phyloP scores from a whole-genome alignment of 2,113 vertebrate species.

The Coryphaenoides rupestris region DNA sequence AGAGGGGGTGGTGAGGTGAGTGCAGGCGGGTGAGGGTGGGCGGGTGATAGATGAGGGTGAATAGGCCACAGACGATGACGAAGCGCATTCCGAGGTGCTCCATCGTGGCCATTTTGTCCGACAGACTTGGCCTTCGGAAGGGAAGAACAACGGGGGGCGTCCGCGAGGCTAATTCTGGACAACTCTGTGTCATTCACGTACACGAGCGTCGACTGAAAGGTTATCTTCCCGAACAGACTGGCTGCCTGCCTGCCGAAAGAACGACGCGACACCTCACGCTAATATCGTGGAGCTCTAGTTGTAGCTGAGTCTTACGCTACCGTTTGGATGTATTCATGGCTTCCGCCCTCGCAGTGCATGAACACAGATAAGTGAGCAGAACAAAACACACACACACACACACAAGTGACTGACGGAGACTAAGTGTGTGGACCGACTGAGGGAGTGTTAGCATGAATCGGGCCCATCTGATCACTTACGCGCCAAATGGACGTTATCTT shows the following conservation, averaged over 20 bases:
- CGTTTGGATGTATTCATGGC: too few relatives aligned
- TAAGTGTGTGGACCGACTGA: slow-evolving; percentile 39
- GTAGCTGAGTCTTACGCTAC: too few relatives aligned
- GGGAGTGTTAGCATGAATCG: slow-evolving; percentile 41
- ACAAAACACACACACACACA: slow-evolving; percentile 23
- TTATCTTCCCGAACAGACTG: too few relatives aligned
- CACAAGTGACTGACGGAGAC: slow-evolving; percentile 34
- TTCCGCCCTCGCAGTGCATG: background rate
- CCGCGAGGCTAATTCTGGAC: too few relatives aligned
- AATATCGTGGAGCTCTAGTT: too few relatives aligned
- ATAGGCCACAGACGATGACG: slow-evolving; percentile 2
- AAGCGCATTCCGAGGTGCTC: slow-evolving; percentile 12
- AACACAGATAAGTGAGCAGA: slow-evolving; percentile 19
- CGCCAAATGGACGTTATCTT: slow-evolving; percentile 56
- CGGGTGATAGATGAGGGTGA: slow-evolving; percentile 32
- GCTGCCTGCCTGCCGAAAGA: too few relatives aligned
- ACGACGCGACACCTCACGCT: too few relatives aligned
- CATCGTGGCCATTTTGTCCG: slow-evolving; percentile 28
- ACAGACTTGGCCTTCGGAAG: slow-evolving; percentile 14
- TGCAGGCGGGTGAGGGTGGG: background rate
- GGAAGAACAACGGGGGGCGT: too few relatives aligned
- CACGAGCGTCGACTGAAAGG: too few relatives aligned
- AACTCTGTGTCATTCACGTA: too few relatives aligned
- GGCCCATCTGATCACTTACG: slow-evolving; percentile 55
- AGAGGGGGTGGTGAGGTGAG: slow-evolving; percentile 6